Evolutionary conservation across 2,888 invertebrate genomes (phyloP).

Genomic region (Ormyrus labotus): DNA sequence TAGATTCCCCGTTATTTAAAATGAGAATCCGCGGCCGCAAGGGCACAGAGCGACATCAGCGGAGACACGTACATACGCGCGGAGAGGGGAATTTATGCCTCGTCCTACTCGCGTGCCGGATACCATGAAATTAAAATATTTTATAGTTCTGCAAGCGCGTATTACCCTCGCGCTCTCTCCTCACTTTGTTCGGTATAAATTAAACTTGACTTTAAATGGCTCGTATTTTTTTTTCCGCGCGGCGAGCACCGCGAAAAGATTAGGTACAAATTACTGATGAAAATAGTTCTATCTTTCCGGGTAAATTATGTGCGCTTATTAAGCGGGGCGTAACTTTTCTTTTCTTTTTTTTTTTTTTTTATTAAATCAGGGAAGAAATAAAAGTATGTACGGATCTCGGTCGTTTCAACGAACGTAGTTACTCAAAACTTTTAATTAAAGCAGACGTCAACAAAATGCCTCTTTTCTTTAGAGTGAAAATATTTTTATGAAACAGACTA

Average conservation of each 20-base stretch:
- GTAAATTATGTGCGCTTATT: constrained; percentile 17
- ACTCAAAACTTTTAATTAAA: no score
- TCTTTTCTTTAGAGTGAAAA: no score
- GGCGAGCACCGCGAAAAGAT: constrained; percentile 27
- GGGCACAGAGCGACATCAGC: neutral
- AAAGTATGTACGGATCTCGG: no score
- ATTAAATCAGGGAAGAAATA: neutral
- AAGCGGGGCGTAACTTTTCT: neutral
- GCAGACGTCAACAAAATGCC: no score
- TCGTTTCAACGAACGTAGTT: no score
- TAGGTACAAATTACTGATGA: constrained; percentile 39
- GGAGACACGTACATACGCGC: neutral
- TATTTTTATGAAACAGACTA: no score
- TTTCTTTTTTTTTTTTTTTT: neutral
- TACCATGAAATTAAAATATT: constrained; percentile 51
- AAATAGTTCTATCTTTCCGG: constrained; percentile 6
- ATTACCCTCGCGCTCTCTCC: constrained; percentile 1
- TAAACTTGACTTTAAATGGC: constrained; percentile 35
- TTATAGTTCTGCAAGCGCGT: constrained; percentile 40
- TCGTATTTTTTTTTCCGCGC: constrained; percentile 24
- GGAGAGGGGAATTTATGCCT: constrained; percentile 29
- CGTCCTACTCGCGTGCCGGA: constrained; percentile 38
- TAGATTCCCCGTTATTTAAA: constrained; percentile 45
- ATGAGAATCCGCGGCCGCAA: constrained; percentile 19
- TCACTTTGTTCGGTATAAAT: constrained; percentile 42